These are phyloP conservation scores for Pherbina coryleti DNA, from an alignment of 2,888 invertebrate genomes.

Conservation along the genomic window DNA sequence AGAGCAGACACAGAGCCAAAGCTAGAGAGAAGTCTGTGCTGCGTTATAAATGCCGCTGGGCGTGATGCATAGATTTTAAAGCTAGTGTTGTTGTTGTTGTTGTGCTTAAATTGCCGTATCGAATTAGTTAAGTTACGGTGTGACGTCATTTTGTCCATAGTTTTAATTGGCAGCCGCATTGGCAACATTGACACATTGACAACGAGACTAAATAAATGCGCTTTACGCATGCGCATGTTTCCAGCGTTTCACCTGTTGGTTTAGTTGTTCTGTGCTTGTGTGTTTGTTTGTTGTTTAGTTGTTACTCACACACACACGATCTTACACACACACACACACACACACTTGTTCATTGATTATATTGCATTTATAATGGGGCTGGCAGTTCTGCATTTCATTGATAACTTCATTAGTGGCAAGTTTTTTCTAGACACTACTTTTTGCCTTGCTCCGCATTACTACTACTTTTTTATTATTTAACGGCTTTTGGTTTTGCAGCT, in stretches of 20 bases:
- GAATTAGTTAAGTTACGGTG: background rate
- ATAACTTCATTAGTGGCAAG: constrained; percentile 14
- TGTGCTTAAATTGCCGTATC: background rate
- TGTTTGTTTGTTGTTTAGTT: background rate
- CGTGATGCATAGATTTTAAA: background rate
- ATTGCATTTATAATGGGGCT: constrained; percentile 31
- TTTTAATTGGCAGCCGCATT: background rate
- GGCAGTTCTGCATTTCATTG: constrained; percentile 31
- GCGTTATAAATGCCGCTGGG: too few relatives aligned
- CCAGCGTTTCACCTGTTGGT: background rate
- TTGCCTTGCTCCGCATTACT: background rate
- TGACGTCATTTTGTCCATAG: background rate
- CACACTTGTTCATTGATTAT: constrained; percentile 13
- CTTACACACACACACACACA: too few relatives aligned
- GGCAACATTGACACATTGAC: constrained; percentile 27
- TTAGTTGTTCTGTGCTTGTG: background rate
- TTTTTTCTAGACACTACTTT: background rate
- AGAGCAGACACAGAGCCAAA: background rate
- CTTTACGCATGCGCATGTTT: constrained; percentile 32
- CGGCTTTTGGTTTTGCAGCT: background rate
- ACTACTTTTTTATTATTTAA: background rate
- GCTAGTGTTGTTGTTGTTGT: background rate
- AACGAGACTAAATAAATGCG: constrained; percentile 21
- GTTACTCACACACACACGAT: too few relatives aligned
- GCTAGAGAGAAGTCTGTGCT: too few relatives aligned